Evolutionary conservation across 2,113 vertebrate genomes (phyloP), one percentile per base, ranked within the genome.

Genomic region (Myocastor coypus): DNA sequence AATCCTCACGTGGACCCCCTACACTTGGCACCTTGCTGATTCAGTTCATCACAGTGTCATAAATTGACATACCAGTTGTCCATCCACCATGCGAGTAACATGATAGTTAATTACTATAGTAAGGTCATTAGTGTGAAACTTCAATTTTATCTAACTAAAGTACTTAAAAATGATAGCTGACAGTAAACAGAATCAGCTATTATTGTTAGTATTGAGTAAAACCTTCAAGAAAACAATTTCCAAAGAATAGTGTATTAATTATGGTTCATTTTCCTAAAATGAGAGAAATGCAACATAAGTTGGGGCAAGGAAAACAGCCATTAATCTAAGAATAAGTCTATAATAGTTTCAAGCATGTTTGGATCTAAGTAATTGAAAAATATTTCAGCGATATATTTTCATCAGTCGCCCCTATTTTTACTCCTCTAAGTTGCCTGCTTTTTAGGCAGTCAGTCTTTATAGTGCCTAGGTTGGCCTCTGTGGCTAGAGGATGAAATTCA

Each of bases 101-200:
- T n/a, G 42, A 42, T 7, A 37, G 24, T 42, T 75, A 75, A 24
- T 42, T 46, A 75, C 24, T 46, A 42, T 13, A 75, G 40, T 46
- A 75, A 75, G 24, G 40, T 75, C 26, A n/a, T 85, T 80, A 73
- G 20, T 66, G 46, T 57, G 75, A 91, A 20, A 34, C 87, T 50
- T 83, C 22, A 46, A 66, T 64, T 34, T 52, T 71, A 59, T 68
- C 26, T 3, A 63, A 40, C 37, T 75, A n/a, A 90, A 80, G 50
- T 96, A 14, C 81, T 89, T 83, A 91, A 68, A 68, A 94, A 69
- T 59, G 16, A 22, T 91, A 64, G 55, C n/a, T 66, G n/a, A 64
- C 30, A 75, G n/a, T 75, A 75, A 83, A 20, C 46, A 83, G 68
- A 26, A 66, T 42, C 34, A 55, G 34, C 19, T 83, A 7, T 69